Conservation (phyloP, 92 coral and sea anemone species). For the Phenganax stokvisi region DNA sequence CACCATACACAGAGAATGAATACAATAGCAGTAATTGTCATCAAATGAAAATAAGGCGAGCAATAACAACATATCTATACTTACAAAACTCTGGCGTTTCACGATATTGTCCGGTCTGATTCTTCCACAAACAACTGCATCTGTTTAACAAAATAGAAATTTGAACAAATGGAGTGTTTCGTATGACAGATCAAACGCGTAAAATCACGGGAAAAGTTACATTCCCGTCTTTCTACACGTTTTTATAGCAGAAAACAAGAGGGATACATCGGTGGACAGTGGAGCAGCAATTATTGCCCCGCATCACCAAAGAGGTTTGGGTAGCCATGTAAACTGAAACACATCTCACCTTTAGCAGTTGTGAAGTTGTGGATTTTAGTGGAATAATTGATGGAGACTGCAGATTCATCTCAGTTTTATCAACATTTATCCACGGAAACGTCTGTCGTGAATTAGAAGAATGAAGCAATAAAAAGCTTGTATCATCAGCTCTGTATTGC, state of each 20-base stretch:
- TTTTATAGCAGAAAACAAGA: too few relatives aligned
- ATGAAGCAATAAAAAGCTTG: too few relatives aligned
- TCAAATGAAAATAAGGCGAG: too few relatives aligned
- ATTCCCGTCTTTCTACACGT: too few relatives aligned
- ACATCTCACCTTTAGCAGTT: constrained; percentile 66
- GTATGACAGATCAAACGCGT: too few relatives aligned
- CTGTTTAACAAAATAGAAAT: constrained; percentile 2
- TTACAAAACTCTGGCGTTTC: background rate
- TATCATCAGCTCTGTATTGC: background rate
- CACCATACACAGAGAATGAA: too few relatives aligned
- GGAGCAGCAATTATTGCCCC: too few relatives aligned
- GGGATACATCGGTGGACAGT: too few relatives aligned
- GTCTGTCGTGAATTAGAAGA: constrained; percentile 45
- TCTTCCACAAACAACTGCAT: constrained; percentile 43
- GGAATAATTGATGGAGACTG: constrained; percentile 67
- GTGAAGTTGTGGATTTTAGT: constrained; percentile 72
- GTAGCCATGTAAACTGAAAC: background rate
- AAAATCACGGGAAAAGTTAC: too few relatives aligned
- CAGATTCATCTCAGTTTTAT: constrained; percentile 42
- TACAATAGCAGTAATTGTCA: too few relatives aligned
- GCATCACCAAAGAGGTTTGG: too few relatives aligned
- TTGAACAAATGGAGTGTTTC: background rate
- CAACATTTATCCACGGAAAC: constrained; percentile 94
- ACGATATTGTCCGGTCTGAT: constrained; percentile 10
- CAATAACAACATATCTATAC: too few relatives aligned